A percentile compares a stretch with the other conserved stretches of the same genome.
These are phyloP conservation scores for Ennomos erosarius DNA, from an alignment of 2,888 invertebrate species.

Conservation along the genomic window DNA sequence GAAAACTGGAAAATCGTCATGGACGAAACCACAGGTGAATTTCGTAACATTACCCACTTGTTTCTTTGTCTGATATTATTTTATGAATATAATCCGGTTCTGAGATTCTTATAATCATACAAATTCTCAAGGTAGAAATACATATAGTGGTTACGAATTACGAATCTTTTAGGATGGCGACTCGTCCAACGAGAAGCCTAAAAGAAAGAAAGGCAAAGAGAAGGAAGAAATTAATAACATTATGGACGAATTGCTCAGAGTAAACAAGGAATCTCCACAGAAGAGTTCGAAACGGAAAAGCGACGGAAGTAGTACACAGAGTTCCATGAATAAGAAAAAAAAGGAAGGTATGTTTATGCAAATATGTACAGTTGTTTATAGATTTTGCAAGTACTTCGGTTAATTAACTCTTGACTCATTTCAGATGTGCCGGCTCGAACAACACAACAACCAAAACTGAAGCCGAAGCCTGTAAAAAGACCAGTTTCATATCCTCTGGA, in stretches of 20 bases:
- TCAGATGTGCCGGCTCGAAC: slow-evolving; percentile 42
- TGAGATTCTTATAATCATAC: too few relatives aligned
- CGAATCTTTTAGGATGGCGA: slow-evolving; percentile 12
- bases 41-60: slow-evolving; percentile 48
- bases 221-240: slow-evolving; percentile 46
- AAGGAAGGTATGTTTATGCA: slow-evolving; percentile 56
- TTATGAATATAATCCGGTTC: too few relatives aligned
- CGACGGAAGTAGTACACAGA: slow-evolving; percentile 52
- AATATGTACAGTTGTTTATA: too few relatives aligned
- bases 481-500: too few relatives aligned
- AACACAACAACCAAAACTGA: slow-evolving; percentile 39
- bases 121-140: too few relatives aligned
- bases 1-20: slow-evolving; percentile 78
- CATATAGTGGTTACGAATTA: too few relatives aligned
- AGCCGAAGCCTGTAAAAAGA: slow-evolving; percentile 42
- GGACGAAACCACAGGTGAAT: slow-evolving; percentile 77
- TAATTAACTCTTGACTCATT: neutral
- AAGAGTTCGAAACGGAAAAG: slow-evolving; percentile 69
- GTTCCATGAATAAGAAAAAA: slow-evolving; percentile 51
- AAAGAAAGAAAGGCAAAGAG: slow-evolving; percentile 56
- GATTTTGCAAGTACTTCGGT: too few relatives aligned
- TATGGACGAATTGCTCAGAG: slow-evolving; percentile 11
- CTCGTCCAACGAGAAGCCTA: slow-evolving; percentile 42
- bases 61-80: too few relatives aligned
- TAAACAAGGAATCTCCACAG: slow-evolving; percentile 49